Evolutionary conservation across 2,888 invertebrate genomes (phyloP).

Genomic region (Synergus itoensis): DNA sequence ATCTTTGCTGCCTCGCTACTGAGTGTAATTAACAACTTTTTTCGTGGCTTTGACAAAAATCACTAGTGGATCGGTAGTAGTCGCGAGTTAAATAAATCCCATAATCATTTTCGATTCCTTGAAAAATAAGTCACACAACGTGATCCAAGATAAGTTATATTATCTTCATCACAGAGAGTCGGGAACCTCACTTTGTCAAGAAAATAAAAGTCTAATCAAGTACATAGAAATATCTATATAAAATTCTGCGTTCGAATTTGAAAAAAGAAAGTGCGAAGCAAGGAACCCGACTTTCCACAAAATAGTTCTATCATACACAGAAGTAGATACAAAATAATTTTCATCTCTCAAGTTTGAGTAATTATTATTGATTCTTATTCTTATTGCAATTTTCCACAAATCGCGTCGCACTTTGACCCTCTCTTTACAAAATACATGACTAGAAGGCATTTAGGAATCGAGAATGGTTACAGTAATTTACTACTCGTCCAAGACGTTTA

Average conservation of each 20-base stretch:
- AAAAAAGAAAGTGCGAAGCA: not conserved
- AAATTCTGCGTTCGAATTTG: not conserved
- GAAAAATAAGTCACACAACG: slow-evolving; percentile 21
- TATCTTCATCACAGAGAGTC: slow-evolving; percentile 17
- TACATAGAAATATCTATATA: not conserved
- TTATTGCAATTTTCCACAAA: slow-evolving; percentile 23
- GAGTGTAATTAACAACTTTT: slow-evolving; percentile 52
- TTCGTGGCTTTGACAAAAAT: slow-evolving; percentile 47
- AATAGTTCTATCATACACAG: slow-evolving; percentile 2
- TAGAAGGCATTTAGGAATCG: slow-evolving; percentile 30
- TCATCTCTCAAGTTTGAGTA: not conserved
- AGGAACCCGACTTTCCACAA: slow-evolving; percentile 4
- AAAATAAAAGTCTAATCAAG: not conserved
- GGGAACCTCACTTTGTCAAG: not conserved
- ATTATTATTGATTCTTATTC: slow-evolving; percentile 16
- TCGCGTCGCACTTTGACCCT: slow-evolving; percentile 21
- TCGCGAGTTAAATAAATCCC: not conserved
- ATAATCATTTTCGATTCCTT: slow-evolving; percentile 29
- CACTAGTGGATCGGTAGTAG: slow-evolving; percentile 2
- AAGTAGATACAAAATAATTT: slow-evolving; percentile 30
- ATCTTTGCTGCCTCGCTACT: slow-evolving; percentile 66
- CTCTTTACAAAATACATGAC: slow-evolving; percentile 40
- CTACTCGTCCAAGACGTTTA: slow-evolving; percentile 14
- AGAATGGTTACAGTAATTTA: slow-evolving; percentile 9
- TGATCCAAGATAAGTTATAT: slow-evolving; percentile 19